A percentile compares a stretch with the other conserved stretches of the same genome.
Conservation (phyloP, 2,888 invertebrate genomes). For the Leistus spinibarbis region DNA sequence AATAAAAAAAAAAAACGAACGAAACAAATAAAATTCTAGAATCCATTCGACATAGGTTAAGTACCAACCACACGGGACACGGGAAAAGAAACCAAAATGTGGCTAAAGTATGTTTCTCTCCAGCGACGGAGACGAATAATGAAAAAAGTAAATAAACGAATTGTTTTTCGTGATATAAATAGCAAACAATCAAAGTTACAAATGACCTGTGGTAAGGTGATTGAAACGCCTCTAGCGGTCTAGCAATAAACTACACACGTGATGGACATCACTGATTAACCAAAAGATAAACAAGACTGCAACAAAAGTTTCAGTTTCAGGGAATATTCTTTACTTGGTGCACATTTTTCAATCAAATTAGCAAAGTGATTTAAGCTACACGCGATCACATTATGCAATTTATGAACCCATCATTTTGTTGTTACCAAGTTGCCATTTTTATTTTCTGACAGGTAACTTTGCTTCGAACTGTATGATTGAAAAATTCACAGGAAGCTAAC, state of each 20-base stretch:
- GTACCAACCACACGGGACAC: not conserved
- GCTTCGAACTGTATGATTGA: not conserved
- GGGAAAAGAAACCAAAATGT: not conserved
- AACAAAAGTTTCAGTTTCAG: not conserved
- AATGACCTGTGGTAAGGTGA: conserved; percentile 2
- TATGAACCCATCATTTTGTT: too few species aligned
- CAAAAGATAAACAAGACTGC: not conserved
- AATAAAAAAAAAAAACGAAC: not conserved
- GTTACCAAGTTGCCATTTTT: too few species aligned
- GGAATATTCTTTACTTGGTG: not conserved
- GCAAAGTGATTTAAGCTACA: too few species aligned
- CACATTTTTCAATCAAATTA: not conserved
- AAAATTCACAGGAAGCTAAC: not conserved
- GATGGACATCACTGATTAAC: not conserved
- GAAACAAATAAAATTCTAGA: conserved; percentile 1
- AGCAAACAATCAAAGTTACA: conserved; percentile 10
- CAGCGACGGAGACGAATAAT: not conserved
- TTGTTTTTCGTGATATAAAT: conserved; percentile 10
- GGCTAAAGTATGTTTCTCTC: not conserved
- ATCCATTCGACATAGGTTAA: not conserved
- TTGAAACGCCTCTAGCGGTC: conserved; percentile 1
- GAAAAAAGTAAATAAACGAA: conserved; percentile 2
- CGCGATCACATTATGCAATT: too few species aligned
- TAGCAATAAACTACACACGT: not conserved
- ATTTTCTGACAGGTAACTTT: too few species aligned